Conservation (phyloP, 2,888 invertebrate genomes). For the Thysanoteuthis rhombus region DNA sequence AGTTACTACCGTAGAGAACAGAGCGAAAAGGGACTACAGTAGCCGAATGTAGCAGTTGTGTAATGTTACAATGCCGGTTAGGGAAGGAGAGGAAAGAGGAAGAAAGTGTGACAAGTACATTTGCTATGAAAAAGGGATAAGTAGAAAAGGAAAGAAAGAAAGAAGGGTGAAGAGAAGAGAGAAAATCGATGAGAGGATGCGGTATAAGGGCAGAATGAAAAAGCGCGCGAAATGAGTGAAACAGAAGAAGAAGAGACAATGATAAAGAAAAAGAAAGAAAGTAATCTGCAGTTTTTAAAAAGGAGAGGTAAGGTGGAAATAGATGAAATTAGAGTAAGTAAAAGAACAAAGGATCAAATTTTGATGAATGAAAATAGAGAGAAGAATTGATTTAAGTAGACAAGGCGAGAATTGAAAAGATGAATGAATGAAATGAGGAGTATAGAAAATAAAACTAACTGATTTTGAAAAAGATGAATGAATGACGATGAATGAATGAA, state of each 20-base stretch:
- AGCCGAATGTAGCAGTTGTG: not conserved
- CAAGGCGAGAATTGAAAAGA: not conserved
- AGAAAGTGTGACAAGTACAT: not conserved
- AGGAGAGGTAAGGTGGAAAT: not conserved
- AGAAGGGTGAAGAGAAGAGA: too few relatives aligned
- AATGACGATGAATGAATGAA: too few relatives aligned
- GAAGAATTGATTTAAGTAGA: not conserved
- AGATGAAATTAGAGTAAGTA: not conserved
- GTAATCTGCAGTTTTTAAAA: not conserved
- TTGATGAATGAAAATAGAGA: not conserved
- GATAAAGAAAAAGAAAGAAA: not conserved
- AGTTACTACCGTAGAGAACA: not conserved
- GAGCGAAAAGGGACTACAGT: not conserved
- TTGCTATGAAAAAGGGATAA: not conserved
- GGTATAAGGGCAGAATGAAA: not conserved
- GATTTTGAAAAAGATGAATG: too few relatives aligned
- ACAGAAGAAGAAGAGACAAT: not conserved
- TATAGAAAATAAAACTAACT: too few relatives aligned
- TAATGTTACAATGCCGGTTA: not conserved
- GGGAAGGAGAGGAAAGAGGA: not conserved
- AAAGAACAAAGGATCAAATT: not conserved
- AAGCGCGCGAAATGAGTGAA: conserved; percentile 15
- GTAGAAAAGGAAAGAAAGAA: not conserved
- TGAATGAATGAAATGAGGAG: not conserved
- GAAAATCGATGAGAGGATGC: too few relatives aligned